These are phyloP conservation scores for Thrips palmi DNA, from an alignment of 1,140 invertebrate species.

Conservation along the genomic window DNA sequence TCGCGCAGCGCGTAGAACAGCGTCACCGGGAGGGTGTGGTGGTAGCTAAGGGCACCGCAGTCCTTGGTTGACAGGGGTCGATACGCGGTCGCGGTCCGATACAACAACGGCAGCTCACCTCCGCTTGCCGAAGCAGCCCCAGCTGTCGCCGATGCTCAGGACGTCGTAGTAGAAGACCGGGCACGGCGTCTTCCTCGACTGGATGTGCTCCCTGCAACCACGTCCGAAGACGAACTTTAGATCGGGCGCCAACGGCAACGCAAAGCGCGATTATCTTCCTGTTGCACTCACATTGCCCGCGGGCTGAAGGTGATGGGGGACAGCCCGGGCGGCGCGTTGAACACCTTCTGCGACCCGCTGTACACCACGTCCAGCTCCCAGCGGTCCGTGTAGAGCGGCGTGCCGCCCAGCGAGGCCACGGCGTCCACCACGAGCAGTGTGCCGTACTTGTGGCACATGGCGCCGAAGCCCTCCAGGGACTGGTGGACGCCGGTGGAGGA, in stretches of 20 bases:
- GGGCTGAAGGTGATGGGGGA: conserved; percentile 72
- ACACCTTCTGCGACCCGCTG: conserved; percentile 65
- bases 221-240: no score
- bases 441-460: conserved; percentile 57
- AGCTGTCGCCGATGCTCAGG: conserved; percentile 52
- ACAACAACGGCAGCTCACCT: no score
- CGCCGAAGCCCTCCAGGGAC: conserved; percentile 53
- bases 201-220: no score
- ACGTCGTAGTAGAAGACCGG: conserved; percentile 58
- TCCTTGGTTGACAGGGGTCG: no score
- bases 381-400: conserved; percentile 57
- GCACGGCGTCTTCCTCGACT: conserved; percentile 35
- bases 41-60: no score
- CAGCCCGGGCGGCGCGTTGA: conserved; percentile 63
- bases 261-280: no score
- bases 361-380: conserved; percentile 69
- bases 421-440: no score
- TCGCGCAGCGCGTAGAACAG: conserved; percentile 59
- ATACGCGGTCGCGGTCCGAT: no score
- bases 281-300: conserved; percentile 50
- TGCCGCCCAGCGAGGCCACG: conserved; percentile 63
- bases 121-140: conserved; percentile 48
- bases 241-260: no score
- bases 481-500: conserved; percentile 65
- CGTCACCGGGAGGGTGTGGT: conserved; percentile 62